Evolutionary conservation across 2,113 vertebrate species (phyloP).

Genomic region (Megaceryle torquata): DNA sequence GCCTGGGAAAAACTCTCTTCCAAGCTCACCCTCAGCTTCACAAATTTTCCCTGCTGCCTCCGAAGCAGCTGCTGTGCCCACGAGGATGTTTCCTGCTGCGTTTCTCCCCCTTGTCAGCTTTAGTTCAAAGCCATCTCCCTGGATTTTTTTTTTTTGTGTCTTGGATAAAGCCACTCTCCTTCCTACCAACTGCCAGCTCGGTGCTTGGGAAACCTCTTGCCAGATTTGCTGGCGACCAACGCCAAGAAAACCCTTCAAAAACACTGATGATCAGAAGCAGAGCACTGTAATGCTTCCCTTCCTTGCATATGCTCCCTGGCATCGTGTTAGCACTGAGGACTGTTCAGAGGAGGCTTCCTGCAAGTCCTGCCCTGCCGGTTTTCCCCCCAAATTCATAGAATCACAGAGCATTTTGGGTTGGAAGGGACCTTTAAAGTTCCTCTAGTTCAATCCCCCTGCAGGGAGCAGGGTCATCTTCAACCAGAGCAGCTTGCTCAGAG

Average conservation of each 20-base stretch:
- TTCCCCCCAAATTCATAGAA: not conserved
- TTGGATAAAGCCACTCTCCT: constrained; percentile 1
- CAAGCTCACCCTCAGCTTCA: not conserved
- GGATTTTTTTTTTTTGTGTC: not conserved
- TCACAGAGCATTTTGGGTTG: not conserved
- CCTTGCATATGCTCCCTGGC: not conserved
- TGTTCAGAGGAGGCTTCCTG: not conserved
- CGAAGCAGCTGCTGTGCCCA: not conserved
- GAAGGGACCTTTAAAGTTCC: not conserved
- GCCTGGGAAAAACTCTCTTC: not conserved
- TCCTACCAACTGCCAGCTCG: not conserved
- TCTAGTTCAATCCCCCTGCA: not conserved
- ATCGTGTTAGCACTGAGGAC: rapidly evolving
- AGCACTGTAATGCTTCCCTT: not conserved
- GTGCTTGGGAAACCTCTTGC: constrained; percentile 32
- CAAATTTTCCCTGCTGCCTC: not conserved
- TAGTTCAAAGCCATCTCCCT: not conserved
- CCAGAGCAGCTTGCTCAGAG: not conserved
- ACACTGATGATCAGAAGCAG: constrained; percentile 28
- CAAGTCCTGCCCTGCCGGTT: not conserved
- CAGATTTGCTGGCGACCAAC: constrained; percentile 32
- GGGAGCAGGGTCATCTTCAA: not conserved
- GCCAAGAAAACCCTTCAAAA: constrained; percentile 47
- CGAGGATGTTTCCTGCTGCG: not conserved
- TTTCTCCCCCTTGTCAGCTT: not conserved